Evolutionary conservation across 1,140 invertebrate genomes (phyloP).

Genomic region (Sminthurides bifidus): DNA sequence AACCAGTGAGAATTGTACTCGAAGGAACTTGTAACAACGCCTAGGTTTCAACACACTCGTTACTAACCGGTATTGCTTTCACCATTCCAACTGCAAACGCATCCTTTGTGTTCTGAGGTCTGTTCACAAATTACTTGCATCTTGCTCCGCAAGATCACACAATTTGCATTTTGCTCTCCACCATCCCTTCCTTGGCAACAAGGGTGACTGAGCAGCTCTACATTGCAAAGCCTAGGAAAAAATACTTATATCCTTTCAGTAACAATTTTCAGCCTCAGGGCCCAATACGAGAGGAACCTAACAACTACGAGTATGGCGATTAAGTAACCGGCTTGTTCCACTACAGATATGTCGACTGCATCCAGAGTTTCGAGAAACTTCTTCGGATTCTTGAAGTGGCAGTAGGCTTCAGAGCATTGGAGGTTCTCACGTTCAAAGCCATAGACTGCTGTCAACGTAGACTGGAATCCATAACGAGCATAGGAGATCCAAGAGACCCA

Average conservation of each 20-base stretch:
- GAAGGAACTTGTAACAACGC: too few species aligned
- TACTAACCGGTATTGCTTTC: too few species aligned
- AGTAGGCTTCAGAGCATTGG: constrained; percentile 65
- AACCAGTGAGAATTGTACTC: too few species aligned
- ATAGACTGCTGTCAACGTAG: constrained; percentile 77
- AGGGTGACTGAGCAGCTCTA: too few species aligned
- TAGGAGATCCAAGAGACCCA: constrained; percentile 86
- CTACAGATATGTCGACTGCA: constrained; percentile 62
- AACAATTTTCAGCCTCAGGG: constrained; percentile 61
- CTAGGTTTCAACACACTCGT: too few species aligned
- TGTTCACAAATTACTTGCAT: too few species aligned
- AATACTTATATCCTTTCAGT: constrained; percentile 8
- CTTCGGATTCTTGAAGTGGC: constrained; percentile 68
- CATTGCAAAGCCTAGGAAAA: too few species aligned
- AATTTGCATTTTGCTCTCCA: too few species aligned
- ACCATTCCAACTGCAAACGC: too few species aligned
- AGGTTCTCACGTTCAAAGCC: constrained; percentile 69
- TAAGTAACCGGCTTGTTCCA: constrained; percentile 46
- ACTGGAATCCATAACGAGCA: constrained; percentile 83
- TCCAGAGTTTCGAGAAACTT: constrained; percentile 78
- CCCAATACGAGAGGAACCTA: constrained; percentile 71
- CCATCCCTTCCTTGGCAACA: too few species aligned
- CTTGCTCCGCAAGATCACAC: too few species aligned
- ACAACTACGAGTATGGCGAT: constrained; percentile 65
- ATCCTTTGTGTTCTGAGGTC: too few species aligned